These are phyloP conservation scores for Dipodomys spectabilis DNA, from an alignment of 2,113 vertebrate genomes.

Conservation along the genomic window DNA sequence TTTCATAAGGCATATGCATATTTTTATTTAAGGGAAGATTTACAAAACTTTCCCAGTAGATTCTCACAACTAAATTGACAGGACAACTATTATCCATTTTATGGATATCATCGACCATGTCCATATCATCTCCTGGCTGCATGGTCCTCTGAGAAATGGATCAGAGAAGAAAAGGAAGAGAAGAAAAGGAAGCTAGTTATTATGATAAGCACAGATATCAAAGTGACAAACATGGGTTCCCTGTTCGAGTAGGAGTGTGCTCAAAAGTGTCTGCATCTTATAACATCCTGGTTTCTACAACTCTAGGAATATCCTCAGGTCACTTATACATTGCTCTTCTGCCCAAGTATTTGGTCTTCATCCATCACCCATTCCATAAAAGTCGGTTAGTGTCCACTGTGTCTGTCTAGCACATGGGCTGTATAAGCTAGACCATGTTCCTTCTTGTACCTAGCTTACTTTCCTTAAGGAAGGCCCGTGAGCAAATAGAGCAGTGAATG, in stretches of 20 bases:
- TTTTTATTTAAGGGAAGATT: neutral
- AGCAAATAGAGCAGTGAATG: neutral
- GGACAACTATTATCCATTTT: neutral
- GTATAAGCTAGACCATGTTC: neutral
- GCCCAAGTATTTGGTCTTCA: neutral
- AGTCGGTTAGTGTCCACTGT: too few relatives aligned
- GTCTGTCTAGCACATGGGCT: neutral
- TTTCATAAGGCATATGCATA: neutral
- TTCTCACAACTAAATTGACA: neutral
- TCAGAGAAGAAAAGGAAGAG: conserved; percentile 2
- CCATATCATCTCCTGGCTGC: neutral
- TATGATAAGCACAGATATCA: neutral
- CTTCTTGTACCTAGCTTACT: neutral
- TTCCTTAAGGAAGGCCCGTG: neutral
- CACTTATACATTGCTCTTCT: neutral
- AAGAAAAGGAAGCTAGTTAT: neutral
- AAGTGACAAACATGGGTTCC: neutral
- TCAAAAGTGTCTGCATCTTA: neutral
- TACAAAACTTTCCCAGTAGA: neutral
- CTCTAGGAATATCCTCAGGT: neutral
- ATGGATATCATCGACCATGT: neutral
- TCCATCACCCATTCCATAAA: neutral
- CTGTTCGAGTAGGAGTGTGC: neutral
- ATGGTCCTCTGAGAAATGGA: neutral
- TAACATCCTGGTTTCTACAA: neutral